Evolutionary conservation across 2,797 vertebrate species (phyloP), one percentile per base, ranked within the genome.

Genomic region (Hydrocynus forskahlii): DNA sequence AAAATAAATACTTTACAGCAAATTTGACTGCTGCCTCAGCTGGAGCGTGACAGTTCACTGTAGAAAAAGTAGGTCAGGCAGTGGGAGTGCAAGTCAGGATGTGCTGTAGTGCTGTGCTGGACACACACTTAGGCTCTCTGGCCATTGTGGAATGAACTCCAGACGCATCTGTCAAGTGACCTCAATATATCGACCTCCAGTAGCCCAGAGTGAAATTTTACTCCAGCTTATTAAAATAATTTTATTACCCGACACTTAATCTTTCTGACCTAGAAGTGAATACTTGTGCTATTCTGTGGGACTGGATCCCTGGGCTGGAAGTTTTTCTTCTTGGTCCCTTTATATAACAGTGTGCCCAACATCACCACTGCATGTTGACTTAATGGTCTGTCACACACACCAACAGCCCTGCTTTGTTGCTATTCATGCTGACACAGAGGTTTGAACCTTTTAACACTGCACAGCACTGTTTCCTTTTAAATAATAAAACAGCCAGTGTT

Each of bases 61-160:
- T 73, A 81, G 71, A 60, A 82, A 77, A 84, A 84, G 72, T 77
- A 73, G 81, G 85, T 70, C 81, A 82, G 38, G 76, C 76, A 21
- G 38, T 64, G 48, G 45, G 50, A 29, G 71, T 76, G 54, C 60
- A 13, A 43, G 81, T 77, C 62, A 75, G n/a, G 35, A 77, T 54
- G 64, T 55, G 57, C 52, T 43, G 54, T 43, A 21, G 25, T 35
- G 25, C 71, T 76, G 73, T 21, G 12, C 67, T 19, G 17, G 19
- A 29, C 67, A 73, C 80, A 35, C 43, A 80, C 80, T 80, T 66
- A 64, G 48, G 29, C 66, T 62, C 55, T 64, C 48, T 81, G 48
- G 40, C 59, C 35, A 40, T 19, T 72, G 38, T 66, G 45, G 45
- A 54, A 63, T 43, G 16, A 64, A 43, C 35, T 40, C 35, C 64